Percentiles rank a stretch among this genome's conserved stretches.
Evolutionary conservation across 2,888 invertebrate species (phyloP).

Genomic region (Erynnis tages): DNA sequence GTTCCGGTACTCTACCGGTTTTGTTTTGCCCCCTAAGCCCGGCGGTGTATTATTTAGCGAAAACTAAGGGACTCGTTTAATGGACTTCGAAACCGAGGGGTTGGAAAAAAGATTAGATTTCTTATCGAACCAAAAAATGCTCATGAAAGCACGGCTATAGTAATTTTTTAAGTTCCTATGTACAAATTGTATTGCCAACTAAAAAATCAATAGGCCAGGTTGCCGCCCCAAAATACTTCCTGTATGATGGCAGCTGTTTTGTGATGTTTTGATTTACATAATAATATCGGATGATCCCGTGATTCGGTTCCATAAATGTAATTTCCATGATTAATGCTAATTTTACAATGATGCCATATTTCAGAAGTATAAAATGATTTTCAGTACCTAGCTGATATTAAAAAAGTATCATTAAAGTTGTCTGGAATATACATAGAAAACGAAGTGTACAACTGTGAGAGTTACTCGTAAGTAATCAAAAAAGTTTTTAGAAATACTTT

Average conservation of each 20-base stretch:
- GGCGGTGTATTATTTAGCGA: constrained; percentile 74
- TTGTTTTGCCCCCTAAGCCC: constrained; percentile 69
- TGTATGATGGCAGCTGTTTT: constrained; percentile 16
- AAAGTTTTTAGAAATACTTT: too few relatives aligned
- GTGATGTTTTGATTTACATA: too few relatives aligned
- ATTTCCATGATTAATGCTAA: too few relatives aligned
- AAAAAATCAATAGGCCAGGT: constrained; percentile 28
- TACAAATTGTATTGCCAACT: constrained; percentile 37
- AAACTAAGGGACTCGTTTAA: constrained; percentile 72
- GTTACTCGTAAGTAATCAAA: too few relatives aligned
- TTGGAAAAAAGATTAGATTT: constrained; percentile 69
- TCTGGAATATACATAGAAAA: too few relatives aligned
- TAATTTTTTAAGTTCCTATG: constrained; percentile 35
- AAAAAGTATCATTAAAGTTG: too few relatives aligned
- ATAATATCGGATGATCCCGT: too few relatives aligned
- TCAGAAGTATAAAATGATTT: too few relatives aligned
- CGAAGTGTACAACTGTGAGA: too few relatives aligned
- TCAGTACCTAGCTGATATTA: too few relatives aligned
- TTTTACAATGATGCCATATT: too few relatives aligned
- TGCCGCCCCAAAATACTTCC: constrained; percentile 6
- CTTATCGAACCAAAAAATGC: constrained; percentile 67
- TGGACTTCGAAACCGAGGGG: constrained; percentile 66
- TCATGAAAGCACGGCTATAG: constrained; percentile 36
- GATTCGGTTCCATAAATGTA: too few relatives aligned
- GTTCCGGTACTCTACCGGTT: constrained; percentile 73